Conservation (phyloP, 2,888 invertebrate genomes). For the Cephus pulcher region DNA sequence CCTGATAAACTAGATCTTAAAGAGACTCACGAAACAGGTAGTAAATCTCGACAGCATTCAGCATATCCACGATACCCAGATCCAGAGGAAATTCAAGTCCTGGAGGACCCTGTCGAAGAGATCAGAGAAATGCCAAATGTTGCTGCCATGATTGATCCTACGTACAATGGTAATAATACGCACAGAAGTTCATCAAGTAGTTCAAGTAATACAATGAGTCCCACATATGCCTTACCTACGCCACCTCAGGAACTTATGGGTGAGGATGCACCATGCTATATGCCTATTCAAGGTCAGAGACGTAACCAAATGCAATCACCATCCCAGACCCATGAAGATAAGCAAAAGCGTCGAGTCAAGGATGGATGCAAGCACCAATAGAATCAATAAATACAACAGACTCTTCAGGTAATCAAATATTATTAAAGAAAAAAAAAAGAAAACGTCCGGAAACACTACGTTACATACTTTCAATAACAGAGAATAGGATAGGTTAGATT, state of each 20-base stretch:
- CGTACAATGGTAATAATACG: slow-evolving; percentile 65
- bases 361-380: slow-evolving; percentile 76
- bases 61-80: slow-evolving; percentile 49
- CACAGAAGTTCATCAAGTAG: slow-evolving; percentile 52
- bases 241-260: slow-evolving; percentile 54
- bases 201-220: slow-evolving; percentile 57
- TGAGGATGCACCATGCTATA: slow-evolving; percentile 76
- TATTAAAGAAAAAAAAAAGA: background rate
- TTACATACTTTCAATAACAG: background rate
- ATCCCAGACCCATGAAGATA: slow-evolving; percentile 74
- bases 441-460: background rate
- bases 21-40: slow-evolving; percentile 33
- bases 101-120: slow-evolving; percentile 52
- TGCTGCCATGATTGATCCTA: slow-evolving; percentile 77
- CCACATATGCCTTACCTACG: slow-evolving; percentile 58
- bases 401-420: background rate
- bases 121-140: slow-evolving; percentile 68
- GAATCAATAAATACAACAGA: slow-evolving; percentile 4
- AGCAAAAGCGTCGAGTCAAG: slow-evolving; percentile 71
- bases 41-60: slow-evolving; percentile 24
- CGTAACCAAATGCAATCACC: slow-evolving; percentile 66
- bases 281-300: slow-evolving; percentile 83
- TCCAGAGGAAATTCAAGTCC: slow-evolving; percentile 64
- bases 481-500: background rate
- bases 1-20: slow-evolving; percentile 60